phyloP scores from a whole-genome alignment of 2,113 vertebrate species.

The Cinclus cinclus region DNA sequence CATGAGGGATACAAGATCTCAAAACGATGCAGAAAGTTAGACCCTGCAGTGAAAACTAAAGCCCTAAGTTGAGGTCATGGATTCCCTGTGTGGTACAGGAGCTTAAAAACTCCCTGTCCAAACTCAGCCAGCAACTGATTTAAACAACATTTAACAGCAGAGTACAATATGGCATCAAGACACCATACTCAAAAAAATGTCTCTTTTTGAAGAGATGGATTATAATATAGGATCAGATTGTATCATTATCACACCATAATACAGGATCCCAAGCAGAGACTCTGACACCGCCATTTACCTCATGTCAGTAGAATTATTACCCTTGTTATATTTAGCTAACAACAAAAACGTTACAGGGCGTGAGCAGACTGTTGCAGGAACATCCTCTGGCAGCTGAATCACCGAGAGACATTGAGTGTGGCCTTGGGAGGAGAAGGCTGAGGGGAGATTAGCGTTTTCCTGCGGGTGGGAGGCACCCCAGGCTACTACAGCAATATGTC shows the following conservation, averaged over 20 bases:
- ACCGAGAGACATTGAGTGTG: not conserved
- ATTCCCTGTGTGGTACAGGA: not conserved
- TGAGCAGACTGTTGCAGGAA: constrained; percentile 29
- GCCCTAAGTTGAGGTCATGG: not conserved
- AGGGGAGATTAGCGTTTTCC: constrained; percentile 7
- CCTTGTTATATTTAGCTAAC: constrained; percentile 15
- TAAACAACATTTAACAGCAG: not conserved
- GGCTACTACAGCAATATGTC: not conserved
- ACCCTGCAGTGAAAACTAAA: not conserved
- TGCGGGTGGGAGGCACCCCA: not conserved
- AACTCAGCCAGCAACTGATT: not conserved
- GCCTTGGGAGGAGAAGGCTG: constrained; percentile 45
- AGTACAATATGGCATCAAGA: not conserved
- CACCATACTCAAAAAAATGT: not conserved
- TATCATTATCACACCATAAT: not conserved
- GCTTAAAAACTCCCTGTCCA: not conserved
- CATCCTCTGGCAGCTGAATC: constrained; percentile 46
- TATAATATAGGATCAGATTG: not conserved
- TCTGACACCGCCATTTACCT: not conserved
- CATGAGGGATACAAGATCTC: not conserved
- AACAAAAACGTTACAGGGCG: not conserved
- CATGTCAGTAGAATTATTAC: not conserved
- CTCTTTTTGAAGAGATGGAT: not conserved
- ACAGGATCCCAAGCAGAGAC: not conserved
- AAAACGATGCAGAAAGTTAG: not conserved